A percentile compares a stretch with the other conserved stretches of the same genome.
These are phyloP conservation scores for Andrena bicolor DNA, from an alignment of 2,888 invertebrate species.

Conservation along the genomic window DNA sequence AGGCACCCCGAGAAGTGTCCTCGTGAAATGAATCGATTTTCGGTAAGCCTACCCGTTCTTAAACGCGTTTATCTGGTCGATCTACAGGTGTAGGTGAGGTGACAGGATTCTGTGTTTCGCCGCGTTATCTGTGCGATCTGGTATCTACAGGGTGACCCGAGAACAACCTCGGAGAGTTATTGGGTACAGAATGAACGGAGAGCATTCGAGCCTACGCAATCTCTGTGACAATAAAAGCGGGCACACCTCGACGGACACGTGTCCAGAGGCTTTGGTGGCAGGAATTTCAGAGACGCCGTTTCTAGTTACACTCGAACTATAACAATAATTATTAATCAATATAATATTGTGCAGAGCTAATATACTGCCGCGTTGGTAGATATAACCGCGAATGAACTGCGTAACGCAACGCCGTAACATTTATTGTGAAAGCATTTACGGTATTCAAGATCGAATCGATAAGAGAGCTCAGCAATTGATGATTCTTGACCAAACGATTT, in stretches of 20 bases:
- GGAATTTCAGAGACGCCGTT: constrained; percentile 37
- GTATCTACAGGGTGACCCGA: constrained; percentile 46
- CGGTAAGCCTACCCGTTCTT: background rate
- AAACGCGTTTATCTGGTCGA: constrained; percentile 34
- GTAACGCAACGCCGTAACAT: too few relatives aligned
- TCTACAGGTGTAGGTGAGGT: constrained; percentile 54
- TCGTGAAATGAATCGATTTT: constrained; percentile 6
- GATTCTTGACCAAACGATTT: too few relatives aligned
- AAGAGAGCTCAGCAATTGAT: too few relatives aligned
- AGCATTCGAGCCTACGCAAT: constrained; percentile 45
- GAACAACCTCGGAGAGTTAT: constrained; percentile 33
- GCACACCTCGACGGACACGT: constrained; percentile 55
- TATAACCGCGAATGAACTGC: too few relatives aligned
- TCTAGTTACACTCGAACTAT: background rate
- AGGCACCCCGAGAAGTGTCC: background rate
- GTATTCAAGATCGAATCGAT: too few relatives aligned
- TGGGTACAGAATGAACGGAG: constrained; percentile 17
- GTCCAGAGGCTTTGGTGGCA: constrained; percentile 17
- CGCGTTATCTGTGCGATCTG: constrained; percentile 48
- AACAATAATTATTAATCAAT: background rate
- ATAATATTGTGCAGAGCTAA: background rate
- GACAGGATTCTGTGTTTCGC: constrained; percentile 31
- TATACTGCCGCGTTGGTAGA: too few relatives aligned
- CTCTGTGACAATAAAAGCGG: constrained; percentile 45
- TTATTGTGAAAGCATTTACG: too few relatives aligned